Percentiles rank a stretch among this genome's conserved stretches.
phyloP scores from a whole-genome alignment of 2,113 vertebrate species.

The Pogonocichla stellata region DNA sequence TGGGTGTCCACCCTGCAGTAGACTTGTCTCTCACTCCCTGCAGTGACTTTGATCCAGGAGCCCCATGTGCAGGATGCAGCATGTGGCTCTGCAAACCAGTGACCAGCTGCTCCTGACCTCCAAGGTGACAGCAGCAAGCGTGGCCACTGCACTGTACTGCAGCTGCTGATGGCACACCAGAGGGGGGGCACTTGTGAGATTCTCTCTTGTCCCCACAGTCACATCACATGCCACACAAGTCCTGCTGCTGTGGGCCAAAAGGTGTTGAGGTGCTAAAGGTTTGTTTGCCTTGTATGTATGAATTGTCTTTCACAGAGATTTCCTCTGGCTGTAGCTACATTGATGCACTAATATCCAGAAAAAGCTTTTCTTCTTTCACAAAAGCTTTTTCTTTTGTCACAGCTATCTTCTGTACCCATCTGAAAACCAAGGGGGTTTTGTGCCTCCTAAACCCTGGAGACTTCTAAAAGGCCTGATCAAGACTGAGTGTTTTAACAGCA shows the following conservation, averaged over 20 bases:
- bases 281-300: background rate
- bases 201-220: background rate
- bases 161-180: fast-evolving
- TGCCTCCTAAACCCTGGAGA: background rate
- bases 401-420: background rate
- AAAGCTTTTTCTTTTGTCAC: background rate
- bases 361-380: background rate
- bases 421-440: background rate
- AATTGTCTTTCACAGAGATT: background rate
- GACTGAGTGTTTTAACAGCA: background rate
- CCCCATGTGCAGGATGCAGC: background rate
- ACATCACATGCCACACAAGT: background rate
- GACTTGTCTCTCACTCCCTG: background rate
- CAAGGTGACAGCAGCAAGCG: fast-evolving
- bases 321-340: background rate
- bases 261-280: background rate
- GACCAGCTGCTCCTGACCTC: background rate
- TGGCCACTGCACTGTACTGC: fast-evolving
- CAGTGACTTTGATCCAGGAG: background rate
- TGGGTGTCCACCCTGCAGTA: no score
- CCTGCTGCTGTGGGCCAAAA: background rate
- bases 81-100: background rate
- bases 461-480: background rate
- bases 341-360: background rate
- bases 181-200: background rate